Evolutionary conservation across 2,888 invertebrate species (phyloP), one percentile per base, ranked within the genome.

Genomic region (Morpho achilles): DNA sequence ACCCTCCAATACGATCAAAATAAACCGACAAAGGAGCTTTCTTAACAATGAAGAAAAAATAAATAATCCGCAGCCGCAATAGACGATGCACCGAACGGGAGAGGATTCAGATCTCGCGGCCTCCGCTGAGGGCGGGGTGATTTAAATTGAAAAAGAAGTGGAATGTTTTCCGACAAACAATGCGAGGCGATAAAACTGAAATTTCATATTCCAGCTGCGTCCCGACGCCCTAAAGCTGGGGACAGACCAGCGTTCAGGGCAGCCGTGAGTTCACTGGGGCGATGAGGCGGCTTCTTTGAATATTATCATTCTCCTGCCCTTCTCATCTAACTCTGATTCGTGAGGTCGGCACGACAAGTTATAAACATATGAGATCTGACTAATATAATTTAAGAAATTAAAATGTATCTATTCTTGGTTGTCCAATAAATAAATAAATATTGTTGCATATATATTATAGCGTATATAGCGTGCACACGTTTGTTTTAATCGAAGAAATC

Each of bases 201-300:
- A 63, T 61, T 61, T 56, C 61, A 63, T 63, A 61, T 61, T 63
- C 63, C 63, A 61, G 53, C 50, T 61, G 61, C 50, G 63, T 61
- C 45, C 56, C 44, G 39, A 46, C 23, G 16, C 50, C 42, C 54
- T 50, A 39, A 43, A 3, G 7, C 16, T 16, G n/a, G 4, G n/a
- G 41, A n/a, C 39, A 8, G 44, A 39, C 50, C 23, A 50, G 3
- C 23, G 23, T 3, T 4, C 23, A 23, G 23, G 23, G 23, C 23
- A 4, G 23, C 23, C 23, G 23, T 23, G 23, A 23, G 23, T 23
- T 23, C 23, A 23, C 4, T 23, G 23, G 3, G 4, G 23, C 23
- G 23, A 23, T 23, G 3, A 4, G 4, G 23, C 23, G 23, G 2
- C n/a, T n/a, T n/a, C n/a, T n/a, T n/a, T n/a, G n/a, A n/a, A n/a